Evolutionary conservation across 2,113 vertebrate genomes (phyloP), one percentile per base, ranked within the genome.

Genomic region (Limnothrissa miodon): DNA sequence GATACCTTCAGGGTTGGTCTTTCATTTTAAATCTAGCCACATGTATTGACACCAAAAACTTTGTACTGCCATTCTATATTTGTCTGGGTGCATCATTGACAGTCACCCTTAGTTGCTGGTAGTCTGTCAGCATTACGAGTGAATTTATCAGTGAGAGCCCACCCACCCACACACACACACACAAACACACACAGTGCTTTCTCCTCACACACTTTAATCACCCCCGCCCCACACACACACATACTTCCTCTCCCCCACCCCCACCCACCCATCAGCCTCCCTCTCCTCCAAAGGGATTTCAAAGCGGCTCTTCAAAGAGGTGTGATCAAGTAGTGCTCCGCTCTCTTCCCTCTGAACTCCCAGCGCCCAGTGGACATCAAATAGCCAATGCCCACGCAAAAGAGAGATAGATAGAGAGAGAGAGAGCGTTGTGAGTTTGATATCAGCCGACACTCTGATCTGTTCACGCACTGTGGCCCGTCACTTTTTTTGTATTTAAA

Each of bases 381-480:
- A 74, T 74, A 74, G 29, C 29, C 25, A 0, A 23, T 83, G 82
- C 81, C 85, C 79, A 81, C 86, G 88, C 4, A 17, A 0, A 45
- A 39, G 5, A 29, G 42, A 19, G 51, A 48, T n/a, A 70, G 59
- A 36, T 8, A 51, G 36, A 29, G 45, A 62, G 53, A 9, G 82
- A 39, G n/a, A 15, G 51, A 56, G 45, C 83, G 45, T 74, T 46
- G 51, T 48, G 45, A 84, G 45, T 74, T 46, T 66, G 83, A 80
- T 48, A 19, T 46, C 11, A 83, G 66, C 80, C 85, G 85, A 79
- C 66, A 11, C 66, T 39, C n/a, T 66, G 59, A 66, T 66, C n/a
- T 29, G 59, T 29, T 6, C 10, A 33, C 29, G 29, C 29, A 13
- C 25, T 74, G 66, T 29, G 29, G 17, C 66, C 66, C 66, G 5